phyloP scores from a whole-genome alignment of 37 sponge, comb jelly and placozoan genomes.

The Oopsacas minuta region DNA sequence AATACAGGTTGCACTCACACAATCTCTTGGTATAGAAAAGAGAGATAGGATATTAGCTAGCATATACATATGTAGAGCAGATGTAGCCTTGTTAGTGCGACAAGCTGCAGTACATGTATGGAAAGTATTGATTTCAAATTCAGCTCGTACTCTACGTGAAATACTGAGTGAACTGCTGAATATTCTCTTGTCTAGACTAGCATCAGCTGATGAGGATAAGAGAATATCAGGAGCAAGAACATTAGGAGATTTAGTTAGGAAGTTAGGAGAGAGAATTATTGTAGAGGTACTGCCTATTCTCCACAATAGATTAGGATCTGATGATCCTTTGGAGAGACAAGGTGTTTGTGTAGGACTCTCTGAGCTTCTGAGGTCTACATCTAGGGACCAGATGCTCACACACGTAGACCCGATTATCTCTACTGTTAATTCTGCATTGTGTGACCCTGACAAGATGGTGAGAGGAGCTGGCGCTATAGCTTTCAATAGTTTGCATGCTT shows the following conservation, averaged over 20 bases:
- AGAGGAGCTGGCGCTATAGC: conserved; percentile 83
- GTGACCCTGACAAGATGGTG: conserved; percentile 61
- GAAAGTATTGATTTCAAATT: conserved; percentile 95
- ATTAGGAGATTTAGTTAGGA: conserved; percentile 83
- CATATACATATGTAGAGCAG: conserved; percentile 97
- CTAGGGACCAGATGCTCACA: conserved; percentile 55
- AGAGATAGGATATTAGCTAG: conserved; percentile 85
- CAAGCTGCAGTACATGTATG: conserved; percentile 93
- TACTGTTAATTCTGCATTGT: conserved; percentile 55
- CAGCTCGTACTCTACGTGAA: conserved; percentile 81
- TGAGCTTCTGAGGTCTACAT: conserved; percentile 79
- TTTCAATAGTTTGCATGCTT: conserved; percentile 70
- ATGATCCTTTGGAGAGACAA: conserved; percentile 53
- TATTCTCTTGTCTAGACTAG: conserved; percentile 64
- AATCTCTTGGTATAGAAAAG: conserved; percentile 53
- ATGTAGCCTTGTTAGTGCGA: conserved; percentile 82
- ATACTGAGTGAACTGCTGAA: conserved; percentile 76
- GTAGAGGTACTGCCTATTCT: conserved; percentile 93
- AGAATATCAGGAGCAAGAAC: conserved; percentile 65
- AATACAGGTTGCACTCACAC: conserved; percentile 44
- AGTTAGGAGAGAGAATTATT: conserved; percentile 86
- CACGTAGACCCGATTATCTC: conserved; percentile 68
- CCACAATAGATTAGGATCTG: conserved; percentile 47
- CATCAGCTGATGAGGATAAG: conserved; percentile 65
- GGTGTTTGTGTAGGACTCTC: conserved; percentile 95